Conservation (phyloP, 2,797 vertebrate species). For the Helarctos malayanus region DNA sequence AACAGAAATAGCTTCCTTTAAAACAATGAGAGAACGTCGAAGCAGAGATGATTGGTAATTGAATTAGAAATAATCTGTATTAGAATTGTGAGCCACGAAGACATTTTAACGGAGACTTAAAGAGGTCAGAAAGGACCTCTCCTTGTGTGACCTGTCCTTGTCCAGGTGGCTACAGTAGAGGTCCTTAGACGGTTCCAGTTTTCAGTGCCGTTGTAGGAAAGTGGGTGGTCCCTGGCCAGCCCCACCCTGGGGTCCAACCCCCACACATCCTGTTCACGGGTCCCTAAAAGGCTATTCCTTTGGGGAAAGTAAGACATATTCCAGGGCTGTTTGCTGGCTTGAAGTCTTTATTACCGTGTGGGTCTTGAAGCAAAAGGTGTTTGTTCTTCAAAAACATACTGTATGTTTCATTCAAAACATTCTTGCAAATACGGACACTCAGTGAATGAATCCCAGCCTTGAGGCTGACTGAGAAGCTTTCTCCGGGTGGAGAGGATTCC, state of each 20-base stretch:
- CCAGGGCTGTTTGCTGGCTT: background rate
- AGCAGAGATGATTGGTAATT: background rate
- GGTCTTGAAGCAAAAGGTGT: slow-evolving; percentile 10
- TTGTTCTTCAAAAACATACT: slow-evolving; percentile 35
- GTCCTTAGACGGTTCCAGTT: background rate
- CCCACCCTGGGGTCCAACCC: accelerated
- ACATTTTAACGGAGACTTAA: background rate
- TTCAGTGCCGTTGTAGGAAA: background rate
- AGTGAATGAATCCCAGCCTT: background rate
- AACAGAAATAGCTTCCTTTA: background rate
- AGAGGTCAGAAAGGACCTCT: background rate
- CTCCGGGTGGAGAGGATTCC: slow-evolving; percentile 42
- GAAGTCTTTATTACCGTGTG: slow-evolving; percentile 27
- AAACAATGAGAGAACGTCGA: background rate
- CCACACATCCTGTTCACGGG: accelerated
- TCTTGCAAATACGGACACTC: background rate
- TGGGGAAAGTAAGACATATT: background rate
- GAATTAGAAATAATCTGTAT: background rate
- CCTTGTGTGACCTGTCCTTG: background rate
- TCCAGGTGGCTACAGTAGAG: background rate
- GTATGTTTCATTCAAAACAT: too few species aligned
- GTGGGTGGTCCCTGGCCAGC: accelerated
- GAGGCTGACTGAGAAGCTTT: background rate
- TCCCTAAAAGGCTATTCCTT: background rate
- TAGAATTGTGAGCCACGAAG: background rate